Percentiles rank a stretch among this genome's conserved stretches.
Evolutionary conservation across 2,888 invertebrate genomes (phyloP).

Genomic region (Drosophila kokeensis): DNA sequence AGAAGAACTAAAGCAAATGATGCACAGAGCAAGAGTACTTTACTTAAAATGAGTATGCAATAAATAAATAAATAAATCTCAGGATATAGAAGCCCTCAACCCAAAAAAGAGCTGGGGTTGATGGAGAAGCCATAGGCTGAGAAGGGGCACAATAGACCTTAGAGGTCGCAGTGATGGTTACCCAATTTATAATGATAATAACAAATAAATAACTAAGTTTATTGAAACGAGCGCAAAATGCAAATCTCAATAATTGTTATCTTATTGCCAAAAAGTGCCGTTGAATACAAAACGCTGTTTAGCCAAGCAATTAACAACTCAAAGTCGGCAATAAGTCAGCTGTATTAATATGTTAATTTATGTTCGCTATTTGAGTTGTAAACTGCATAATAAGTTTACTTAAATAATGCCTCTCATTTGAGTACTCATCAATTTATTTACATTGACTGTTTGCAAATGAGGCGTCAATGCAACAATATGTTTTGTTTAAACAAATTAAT

Average conservation of each 20-base stretch:
- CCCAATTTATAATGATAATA: too few species aligned
- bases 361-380: neutral
- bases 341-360: slow-evolving; percentile 22
- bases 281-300: neutral
- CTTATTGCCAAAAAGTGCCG: slow-evolving; percentile 24
- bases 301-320: neutral
- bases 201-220: neutral
- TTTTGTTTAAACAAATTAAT: slow-evolving; percentile 66
- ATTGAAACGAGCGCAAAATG: neutral
- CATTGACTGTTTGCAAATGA: slow-evolving; percentile 30
- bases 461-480: slow-evolving; percentile 30
- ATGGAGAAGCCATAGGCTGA: neutral
- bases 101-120: neutral
- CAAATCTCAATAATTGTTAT: slow-evolving; percentile 9
- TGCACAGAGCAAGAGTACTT: neutral
- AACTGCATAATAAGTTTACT: slow-evolving; percentile 3
- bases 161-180: too few species aligned
- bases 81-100: neutral
- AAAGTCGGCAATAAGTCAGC: slow-evolving; percentile 28
- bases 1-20: neutral
- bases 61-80: neutral
- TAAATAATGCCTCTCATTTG: slow-evolving; percentile 2
- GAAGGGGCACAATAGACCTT: neutral
- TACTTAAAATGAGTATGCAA: neutral
- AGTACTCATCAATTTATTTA: slow-evolving; percentile 10